Conservation (phyloP, 2,888 invertebrate species). For the Brachyopa scutellaris region DNA sequence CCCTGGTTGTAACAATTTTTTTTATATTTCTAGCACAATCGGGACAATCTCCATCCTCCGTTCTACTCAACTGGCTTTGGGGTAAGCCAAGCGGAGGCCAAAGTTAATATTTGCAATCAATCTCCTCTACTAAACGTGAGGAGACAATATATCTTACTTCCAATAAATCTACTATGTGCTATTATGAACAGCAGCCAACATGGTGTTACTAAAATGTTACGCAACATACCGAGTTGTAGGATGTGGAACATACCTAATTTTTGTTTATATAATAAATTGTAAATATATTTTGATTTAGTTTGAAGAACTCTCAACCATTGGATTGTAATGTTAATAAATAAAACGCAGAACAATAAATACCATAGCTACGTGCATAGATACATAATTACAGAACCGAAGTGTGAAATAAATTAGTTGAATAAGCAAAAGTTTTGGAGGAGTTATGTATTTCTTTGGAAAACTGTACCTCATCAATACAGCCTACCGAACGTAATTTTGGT, state of each 20-base stretch:
- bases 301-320: slow-evolving; percentile 38
- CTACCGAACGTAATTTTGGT: too few species aligned
- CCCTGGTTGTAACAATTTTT: too few species aligned
- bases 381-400: slow-evolving; percentile 17
- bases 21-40: slow-evolving; percentile 85
- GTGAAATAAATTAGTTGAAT: slow-evolving; percentile 37
- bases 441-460: too few species aligned
- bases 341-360: slow-evolving; percentile 32
- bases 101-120: slow-evolving; percentile 62
- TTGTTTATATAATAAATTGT: slow-evolving; percentile 41
- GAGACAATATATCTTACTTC: slow-evolving; percentile 25
- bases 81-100: slow-evolving; percentile 83
- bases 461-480: too few species aligned
- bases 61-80: slow-evolving; percentile 91
- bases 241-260: slow-evolving; percentile 5
- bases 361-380: slow-evolving; percentile 32
- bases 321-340: slow-evolving; percentile 31
- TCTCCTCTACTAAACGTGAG: slow-evolving; percentile 50
- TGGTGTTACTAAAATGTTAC: slow-evolving; percentile 46
- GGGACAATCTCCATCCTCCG: slow-evolving; percentile 90
- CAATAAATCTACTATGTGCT: not conserved
- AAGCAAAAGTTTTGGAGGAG: slow-evolving; percentile 14
- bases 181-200: slow-evolving; percentile 23
- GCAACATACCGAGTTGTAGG: too few species aligned
- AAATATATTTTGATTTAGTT: slow-evolving; percentile 46